These are phyloP conservation scores for Telenomus remus DNA, from an alignment of 1,140 invertebrate species.

Conservation along the genomic window DNA sequence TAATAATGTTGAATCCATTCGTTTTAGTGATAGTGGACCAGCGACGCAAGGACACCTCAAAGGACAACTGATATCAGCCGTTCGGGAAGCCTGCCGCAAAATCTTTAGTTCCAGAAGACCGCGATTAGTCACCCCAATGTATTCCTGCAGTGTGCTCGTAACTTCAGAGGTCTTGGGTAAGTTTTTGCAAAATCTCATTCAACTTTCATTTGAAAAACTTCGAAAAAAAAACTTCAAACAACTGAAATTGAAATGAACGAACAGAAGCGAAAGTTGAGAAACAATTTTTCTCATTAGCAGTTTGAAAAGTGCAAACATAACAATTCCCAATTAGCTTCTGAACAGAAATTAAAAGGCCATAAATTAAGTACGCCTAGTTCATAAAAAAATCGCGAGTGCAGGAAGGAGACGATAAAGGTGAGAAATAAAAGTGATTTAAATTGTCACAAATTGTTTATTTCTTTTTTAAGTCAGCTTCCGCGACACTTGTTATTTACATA, in stretches of 20 bases:
- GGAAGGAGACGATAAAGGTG: neutral
- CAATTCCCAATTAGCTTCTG: no score
- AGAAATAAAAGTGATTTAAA: constrained; percentile 14
- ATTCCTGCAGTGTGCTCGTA: constrained; percentile 93
- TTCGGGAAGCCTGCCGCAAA: constrained; percentile 91
- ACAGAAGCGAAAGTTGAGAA: no score
- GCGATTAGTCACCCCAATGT: constrained; percentile 97
- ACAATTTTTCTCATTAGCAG: no score
- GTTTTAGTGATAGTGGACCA: constrained; percentile 64
- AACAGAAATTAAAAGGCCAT: no score
- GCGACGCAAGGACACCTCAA: constrained; percentile 73
- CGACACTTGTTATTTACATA: constrained; percentile 63
- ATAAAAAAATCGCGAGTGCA: neutral
- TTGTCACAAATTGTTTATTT: constrained; percentile 60
- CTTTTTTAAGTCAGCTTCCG: constrained; percentile 25
- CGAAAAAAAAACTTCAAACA: no score
- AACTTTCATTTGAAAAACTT: no score
- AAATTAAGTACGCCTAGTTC: neutral
- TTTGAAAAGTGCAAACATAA: no score
- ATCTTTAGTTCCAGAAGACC: constrained; percentile 93
- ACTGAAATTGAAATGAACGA: no score
- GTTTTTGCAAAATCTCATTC: constrained; percentile 70
- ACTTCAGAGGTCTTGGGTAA: constrained; percentile 95
- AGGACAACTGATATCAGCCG: constrained; percentile 93
- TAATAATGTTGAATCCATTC: no score